phyloP scores from a whole-genome alignment of 2,888 invertebrate species.

The Caenorhabditis japonica region DNA sequence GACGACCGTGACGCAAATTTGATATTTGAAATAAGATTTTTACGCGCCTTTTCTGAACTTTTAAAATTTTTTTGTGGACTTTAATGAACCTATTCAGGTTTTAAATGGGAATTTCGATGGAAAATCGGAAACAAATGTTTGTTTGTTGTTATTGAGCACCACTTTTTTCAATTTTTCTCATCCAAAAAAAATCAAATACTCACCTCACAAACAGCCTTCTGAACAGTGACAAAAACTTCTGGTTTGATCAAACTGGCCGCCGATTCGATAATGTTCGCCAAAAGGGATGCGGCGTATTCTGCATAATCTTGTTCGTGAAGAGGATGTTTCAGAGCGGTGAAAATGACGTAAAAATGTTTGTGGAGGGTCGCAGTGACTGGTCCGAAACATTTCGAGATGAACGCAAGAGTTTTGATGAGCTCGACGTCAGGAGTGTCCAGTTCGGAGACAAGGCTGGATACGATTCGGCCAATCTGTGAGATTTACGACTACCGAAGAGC shows the following conservation, averaged over 20 bases:
- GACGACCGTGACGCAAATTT: no score
- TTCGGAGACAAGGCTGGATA: conserved; percentile 46
- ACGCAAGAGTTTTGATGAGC: conserved; percentile 46
- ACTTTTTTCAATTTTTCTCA: no score
- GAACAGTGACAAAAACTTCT: conserved; percentile 54
- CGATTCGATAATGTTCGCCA: conserved; percentile 43
- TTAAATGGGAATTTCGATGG: neutral
- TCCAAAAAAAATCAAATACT: neutral
- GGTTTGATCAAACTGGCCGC: conserved; percentile 46
- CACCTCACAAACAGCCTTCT: conserved; percentile 50
- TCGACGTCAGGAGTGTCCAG: conserved; percentile 39
- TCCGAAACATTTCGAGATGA: conserved; percentile 42
- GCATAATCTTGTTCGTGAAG: conserved; percentile 49
- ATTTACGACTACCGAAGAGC: neutral
- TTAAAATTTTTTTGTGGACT: no score
- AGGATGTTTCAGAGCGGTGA: conserved; percentile 48
- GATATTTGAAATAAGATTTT: no score
- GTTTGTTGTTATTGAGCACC: no score
- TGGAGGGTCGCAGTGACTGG: conserved; percentile 51
- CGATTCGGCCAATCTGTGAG: conserved; percentile 48
- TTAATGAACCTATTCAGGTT: no score
- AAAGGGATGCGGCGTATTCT: conserved; percentile 30
- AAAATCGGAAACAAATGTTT: no score
- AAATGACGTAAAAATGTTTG: conserved; percentile 60
- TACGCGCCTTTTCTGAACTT: no score